Conservation (phyloP, 2,888 invertebrate species). For the Globia sparganii region DNA sequence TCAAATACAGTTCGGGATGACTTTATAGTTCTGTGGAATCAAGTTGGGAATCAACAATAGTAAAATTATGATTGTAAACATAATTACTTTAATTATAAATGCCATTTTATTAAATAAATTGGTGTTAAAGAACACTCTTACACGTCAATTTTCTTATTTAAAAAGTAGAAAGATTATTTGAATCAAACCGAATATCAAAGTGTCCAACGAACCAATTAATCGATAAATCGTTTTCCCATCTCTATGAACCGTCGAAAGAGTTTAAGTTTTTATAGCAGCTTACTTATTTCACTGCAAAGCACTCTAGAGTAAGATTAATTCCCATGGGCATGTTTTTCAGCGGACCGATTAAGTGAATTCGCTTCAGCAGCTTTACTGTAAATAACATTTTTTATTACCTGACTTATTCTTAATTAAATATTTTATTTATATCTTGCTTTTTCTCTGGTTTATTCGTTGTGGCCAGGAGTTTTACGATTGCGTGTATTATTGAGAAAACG, state of each 20-base stretch:
- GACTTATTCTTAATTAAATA: conserved; percentile 39
- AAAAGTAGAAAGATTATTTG: not conserved
- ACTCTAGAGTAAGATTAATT: conserved; percentile 62
- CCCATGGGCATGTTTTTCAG: conserved; percentile 55
- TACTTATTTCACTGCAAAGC: conserved; percentile 60
- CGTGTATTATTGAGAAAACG: conserved; percentile 3
- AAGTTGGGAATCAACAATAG: not conserved
- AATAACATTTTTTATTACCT: conserved; percentile 42
- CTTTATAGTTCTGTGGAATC: not conserved
- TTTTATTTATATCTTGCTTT: conserved; percentile 34
- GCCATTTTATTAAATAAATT: not conserved
- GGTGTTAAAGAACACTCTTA: not conserved
- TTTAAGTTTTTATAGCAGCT: conserved; percentile 70
- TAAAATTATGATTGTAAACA: not conserved
- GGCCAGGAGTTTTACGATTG: conserved; percentile 21
- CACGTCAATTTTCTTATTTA: not conserved
- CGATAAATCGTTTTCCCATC: conserved; percentile 46
- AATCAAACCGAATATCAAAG: not conserved
- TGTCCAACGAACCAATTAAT: not conserved
- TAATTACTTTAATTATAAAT: not conserved
- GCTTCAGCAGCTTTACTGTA: conserved; percentile 32
- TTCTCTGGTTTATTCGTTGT: not conserved
- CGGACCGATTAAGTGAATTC: conserved; percentile 50
- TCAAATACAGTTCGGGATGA: not conserved
- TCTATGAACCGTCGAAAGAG: conserved; percentile 65